phyloP scores from a whole-genome alignment of 1,140 invertebrate species.

The Polypedilum pembai region DNA sequence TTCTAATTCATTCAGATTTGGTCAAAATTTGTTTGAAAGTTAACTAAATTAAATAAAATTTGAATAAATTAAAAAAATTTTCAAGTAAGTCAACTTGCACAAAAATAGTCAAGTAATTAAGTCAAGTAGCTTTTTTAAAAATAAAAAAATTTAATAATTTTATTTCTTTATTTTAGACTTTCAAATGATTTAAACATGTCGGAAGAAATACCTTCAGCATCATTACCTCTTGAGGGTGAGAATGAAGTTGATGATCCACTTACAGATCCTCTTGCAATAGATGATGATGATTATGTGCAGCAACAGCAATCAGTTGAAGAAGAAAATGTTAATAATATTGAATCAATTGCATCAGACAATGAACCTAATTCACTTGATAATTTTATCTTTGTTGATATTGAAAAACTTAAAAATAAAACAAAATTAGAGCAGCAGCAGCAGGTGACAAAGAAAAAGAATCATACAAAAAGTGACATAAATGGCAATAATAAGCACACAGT shows the following conservation, averaged over 20 bases:
- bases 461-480: background rate
- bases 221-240: slow-evolving; percentile 33
- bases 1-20: no score
- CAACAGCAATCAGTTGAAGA: background rate
- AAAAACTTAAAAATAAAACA: slow-evolving; percentile 3
- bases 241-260: slow-evolving; percentile 33
- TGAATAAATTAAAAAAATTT: no score
- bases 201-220: slow-evolving; percentile 33
- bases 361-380: background rate
- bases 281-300: slow-evolving; percentile 34
- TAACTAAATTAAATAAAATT: no score
- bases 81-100: no score
- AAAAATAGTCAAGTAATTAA: no score
- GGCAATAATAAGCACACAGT: background rate
- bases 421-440: slow-evolving; percentile 15
- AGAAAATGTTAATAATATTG: background rate
- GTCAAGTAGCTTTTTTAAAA: no score
- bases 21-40: no score
- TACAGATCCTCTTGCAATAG: slow-evolving; percentile 40
- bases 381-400: background rate
- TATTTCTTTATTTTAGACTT: slow-evolving; percentile 30
- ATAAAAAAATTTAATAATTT: slow-evolving; percentile 9
- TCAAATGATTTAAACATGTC: slow-evolving; percentile 17
- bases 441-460: background rate
- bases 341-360: background rate